Percentiles rank a stretch among this genome's conserved stretches.
Evolutionary conservation across 2,888 invertebrate genomes (phyloP).

Genomic region (Scaeva pyrastri): DNA sequence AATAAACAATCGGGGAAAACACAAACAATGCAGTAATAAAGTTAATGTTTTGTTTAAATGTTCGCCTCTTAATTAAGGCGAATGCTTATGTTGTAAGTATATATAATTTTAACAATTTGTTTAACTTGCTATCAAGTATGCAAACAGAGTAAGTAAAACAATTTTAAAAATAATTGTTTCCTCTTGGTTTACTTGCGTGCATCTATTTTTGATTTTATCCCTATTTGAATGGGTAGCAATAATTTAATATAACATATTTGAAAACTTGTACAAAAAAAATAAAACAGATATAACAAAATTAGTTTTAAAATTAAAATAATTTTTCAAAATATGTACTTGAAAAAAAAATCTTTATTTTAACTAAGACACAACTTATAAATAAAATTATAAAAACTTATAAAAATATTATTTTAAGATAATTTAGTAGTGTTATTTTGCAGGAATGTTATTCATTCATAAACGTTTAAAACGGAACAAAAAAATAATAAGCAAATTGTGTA

Average conservation of each 20-base stretch:
- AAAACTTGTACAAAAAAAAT: conserved; percentile 65
- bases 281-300: conserved; percentile 30
- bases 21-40: conserved; percentile 46
- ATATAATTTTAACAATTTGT: conserved; percentile 27
- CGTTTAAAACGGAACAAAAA: conserved; percentile 52
- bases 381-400: conserved; percentile 40
- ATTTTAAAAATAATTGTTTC: conserved; percentile 9
- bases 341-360: conserved; percentile 41
- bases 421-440: conserved; percentile 67
- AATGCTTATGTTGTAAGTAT: conserved; percentile 44
- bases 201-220: conserved; percentile 42
- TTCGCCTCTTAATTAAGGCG: conserved; percentile 28
- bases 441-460: conserved; percentile 67
- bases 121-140: conserved; percentile 23
- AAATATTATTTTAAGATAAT: conserved; percentile 58
- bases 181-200: conserved; percentile 24
- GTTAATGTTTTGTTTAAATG: conserved; percentile 20
- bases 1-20: conserved; percentile 43
- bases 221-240: conserved; percentile 41
- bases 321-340: conserved; percentile 20
- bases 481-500: conserved; percentile 26
- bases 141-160: conserved; percentile 14
- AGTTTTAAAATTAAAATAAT: conserved; percentile 30
- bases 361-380: conserved; percentile 40
- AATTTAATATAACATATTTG: conserved; percentile 45